These are phyloP conservation scores for Geopemphigus sp. DNA, from an alignment of 1,140 invertebrate species.

Conservation along the genomic window DNA sequence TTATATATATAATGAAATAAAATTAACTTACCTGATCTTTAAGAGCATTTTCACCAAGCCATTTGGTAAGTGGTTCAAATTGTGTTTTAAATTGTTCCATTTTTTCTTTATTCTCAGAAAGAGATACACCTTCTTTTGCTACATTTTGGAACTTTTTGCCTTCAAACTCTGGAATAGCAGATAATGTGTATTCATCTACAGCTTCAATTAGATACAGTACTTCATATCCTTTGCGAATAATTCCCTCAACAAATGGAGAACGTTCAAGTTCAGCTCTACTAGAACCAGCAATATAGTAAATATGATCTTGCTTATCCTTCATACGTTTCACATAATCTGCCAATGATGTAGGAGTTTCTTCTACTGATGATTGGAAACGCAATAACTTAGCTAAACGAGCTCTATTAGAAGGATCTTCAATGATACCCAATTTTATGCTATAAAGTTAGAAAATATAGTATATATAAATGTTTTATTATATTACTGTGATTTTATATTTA, in stretches of 20 bases:
- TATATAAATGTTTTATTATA: neutral
- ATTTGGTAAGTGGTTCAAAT: conserved; percentile 89
- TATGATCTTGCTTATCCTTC: conserved; percentile 95
- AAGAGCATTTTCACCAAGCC: conserved; percentile 83
- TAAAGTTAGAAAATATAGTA: conserved; percentile 50
- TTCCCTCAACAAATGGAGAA: conserved; percentile 93
- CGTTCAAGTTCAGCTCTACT: conserved; percentile 83
- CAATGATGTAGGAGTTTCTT: conserved; percentile 69
- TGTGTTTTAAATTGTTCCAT: conserved; percentile 75
- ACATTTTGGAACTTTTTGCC: conserved; percentile 99
- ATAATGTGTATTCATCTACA: conserved; percentile 97
- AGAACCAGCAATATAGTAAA: conserved; percentile 95
- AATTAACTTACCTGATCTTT: conserved; percentile 70
- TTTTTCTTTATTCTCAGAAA: conserved; percentile 80
- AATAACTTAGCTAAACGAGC: conserved; percentile 92
- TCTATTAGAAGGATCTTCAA: conserved; percentile 96
- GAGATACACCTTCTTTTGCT: conserved; percentile 93
- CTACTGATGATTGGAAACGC: conserved; percentile 83
- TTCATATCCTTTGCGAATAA: conserved; percentile 93
- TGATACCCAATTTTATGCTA: conserved; percentile 92
- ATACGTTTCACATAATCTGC: conserved; percentile 91
- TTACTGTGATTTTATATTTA: conserved; percentile 52
- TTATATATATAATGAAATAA: neutral
- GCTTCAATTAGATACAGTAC: conserved; percentile 94
- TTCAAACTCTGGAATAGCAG: conserved; percentile 96